Base-by-base conservation (phyloP, 2,888 invertebrate genomes). In the Oligia latruncula region DNA sequence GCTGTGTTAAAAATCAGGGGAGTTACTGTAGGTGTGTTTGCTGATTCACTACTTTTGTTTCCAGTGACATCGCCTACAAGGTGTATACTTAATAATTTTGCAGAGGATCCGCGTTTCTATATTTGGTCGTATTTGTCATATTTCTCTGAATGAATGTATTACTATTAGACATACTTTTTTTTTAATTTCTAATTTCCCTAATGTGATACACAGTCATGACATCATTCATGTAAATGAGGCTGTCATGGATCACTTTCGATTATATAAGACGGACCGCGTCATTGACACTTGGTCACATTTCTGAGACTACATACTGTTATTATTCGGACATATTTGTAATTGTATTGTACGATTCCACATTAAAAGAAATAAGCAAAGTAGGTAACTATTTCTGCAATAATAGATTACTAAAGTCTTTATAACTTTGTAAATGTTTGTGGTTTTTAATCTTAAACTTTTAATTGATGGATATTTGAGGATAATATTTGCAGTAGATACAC, bases 151-250 rank as follows among this genome's bases (percentile, higher is more conserved):
- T 77, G 29, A 78, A 55, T 86, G 77, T 70, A 35, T 74, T 29
- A 29, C 29, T 29, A 29, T 29, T 52, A 9, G 9, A 4, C 2
- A 17, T 43, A 71, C 5, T 23, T 76, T 66, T 68, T 29, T 29
- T 29, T 29, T 29, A 29, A 29, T 29, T 29, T 29, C 29, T 29
- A 29, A 29, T 29, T 29, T 29, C 29, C 29, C 29, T 29, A 29
- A 29, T 29, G 29, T 70, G 13, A 67, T 58, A 65, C 74, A 72
- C n/a, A 29, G 43, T 66, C 60, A 87, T 93, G 92, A 93, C 90
- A 92, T 93, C 92, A 93, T 89, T 79, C 74, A 92, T 93, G 92
- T 83, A 92, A 94, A 94, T 92, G 83, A 86, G 82, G 77, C 71
- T 88, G 74, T 78, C 90, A 88, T 81, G 90, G 84, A 89, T 87